Evolutionary conservation across 2,888 invertebrate genomes (phyloP).

Genomic region (Itoplectis maculator): DNA sequence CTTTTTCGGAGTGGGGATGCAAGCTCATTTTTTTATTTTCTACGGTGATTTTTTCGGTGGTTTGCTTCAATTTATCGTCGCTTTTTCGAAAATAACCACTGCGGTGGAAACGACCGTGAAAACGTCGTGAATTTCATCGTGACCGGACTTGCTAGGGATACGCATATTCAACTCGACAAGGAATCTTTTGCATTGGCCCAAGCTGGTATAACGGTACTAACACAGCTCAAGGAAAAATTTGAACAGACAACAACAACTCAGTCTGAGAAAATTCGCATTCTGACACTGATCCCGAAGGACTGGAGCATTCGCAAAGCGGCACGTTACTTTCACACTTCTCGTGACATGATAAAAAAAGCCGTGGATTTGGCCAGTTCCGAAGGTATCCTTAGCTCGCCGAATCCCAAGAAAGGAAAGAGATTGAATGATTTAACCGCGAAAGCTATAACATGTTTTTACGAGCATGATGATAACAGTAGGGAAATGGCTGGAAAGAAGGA

Average conservation of each 20-base stretch:
- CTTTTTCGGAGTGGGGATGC: too few species aligned
- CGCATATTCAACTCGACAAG: neutral
- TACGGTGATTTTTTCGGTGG: too few species aligned
- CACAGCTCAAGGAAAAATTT: conserved; percentile 19
- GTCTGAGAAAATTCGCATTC: conserved; percentile 8
- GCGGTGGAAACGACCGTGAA: too few species aligned
- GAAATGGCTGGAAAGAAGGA: conserved; percentile 40
- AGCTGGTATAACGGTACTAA: conserved; percentile 5
- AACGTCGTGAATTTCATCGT: too few species aligned
- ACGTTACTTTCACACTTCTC: neutral
- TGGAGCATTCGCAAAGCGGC: neutral
- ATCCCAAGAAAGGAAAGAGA: conserved; percentile 19
- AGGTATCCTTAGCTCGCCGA: conserved; percentile 7
- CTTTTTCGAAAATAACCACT: too few species aligned
- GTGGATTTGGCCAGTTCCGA: neutral
- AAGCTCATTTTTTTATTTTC: too few species aligned
- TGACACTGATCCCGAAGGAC: neutral
- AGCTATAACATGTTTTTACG: conserved; percentile 25
- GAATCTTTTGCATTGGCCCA: neutral
- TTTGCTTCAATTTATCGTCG: too few species aligned
- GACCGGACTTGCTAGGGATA: neutral
- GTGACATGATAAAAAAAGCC: neutral
- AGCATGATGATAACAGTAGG: conserved; percentile 18
- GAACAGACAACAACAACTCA: conserved; percentile 6
- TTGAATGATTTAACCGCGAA: neutral